These are phyloP conservation scores for Pagrus major DNA, from an alignment of 2,113 vertebrate genomes.

Conservation along the genomic window DNA sequence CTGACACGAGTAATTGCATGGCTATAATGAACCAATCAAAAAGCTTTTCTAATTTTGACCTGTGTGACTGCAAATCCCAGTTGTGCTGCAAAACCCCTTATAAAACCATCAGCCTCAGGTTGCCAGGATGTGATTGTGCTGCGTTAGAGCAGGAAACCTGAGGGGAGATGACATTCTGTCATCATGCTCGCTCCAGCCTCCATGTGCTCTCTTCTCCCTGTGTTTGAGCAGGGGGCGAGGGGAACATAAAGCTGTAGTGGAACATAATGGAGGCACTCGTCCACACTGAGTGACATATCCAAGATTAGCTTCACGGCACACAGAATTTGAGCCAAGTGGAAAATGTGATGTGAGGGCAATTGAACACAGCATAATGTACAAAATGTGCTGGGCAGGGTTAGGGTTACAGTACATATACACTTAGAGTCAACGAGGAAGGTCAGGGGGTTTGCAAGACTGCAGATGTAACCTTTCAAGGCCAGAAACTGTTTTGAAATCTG, in stretches of 20 bases:
- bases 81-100: not conserved
- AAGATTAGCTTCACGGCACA: slow-evolving; percentile 26
- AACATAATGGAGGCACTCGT: slow-evolving; percentile 27
- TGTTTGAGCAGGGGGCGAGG: slow-evolving; percentile 35
- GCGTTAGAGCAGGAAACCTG: not conserved
- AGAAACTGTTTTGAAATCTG: not conserved
- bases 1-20: slow-evolving; percentile 53
- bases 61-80: slow-evolving; percentile 66
- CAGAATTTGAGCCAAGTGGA: slow-evolving; percentile 40
- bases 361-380: slow-evolving; percentile 2
- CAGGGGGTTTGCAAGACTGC: not conserved
- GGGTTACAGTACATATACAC: not conserved
- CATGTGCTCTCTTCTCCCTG: slow-evolving; percentile 13
- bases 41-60: slow-evolving; percentile 13
- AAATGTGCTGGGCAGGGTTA: not conserved
- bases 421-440: not conserved
- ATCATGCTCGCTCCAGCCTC: not conserved
- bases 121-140: not conserved
- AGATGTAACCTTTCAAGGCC: slow-evolving; percentile 17
- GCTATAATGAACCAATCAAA: slow-evolving; percentile 48
- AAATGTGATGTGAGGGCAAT: slow-evolving; percentile 51
- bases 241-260: slow-evolving; percentile 21
- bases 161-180: slow-evolving; percentile 18
- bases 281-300: slow-evolving; percentile 41
- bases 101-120: not conserved